Base-by-base conservation (phyloP, 2,113 vertebrate species). In the Bombycilla garrulus region DNA sequence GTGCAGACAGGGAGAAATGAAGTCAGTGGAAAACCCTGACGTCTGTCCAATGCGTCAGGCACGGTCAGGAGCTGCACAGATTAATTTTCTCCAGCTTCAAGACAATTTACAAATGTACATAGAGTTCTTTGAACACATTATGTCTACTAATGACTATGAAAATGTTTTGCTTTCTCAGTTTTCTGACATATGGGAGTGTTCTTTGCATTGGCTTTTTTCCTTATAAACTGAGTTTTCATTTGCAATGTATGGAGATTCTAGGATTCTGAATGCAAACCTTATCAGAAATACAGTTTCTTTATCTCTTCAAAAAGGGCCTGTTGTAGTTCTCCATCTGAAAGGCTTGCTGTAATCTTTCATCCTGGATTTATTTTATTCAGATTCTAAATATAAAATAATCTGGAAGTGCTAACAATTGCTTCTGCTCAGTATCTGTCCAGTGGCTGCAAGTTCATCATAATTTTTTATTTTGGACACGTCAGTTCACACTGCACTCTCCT, bases 311-410 rank as follows among this genome's bases (percentile, higher is more conserved):
- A 92, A 95, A 80, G 0, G 8, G 4, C 25, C 26, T 26, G 44
- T 31, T 48, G 29, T 36, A 72, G 53, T 33, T 20, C 18, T 92
- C 81, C 62, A 62, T 73, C 58, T 66, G 42, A 85, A 85, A 80
- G 36, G 50, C 47, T 57, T 92, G 42, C 60, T 82, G 54, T 73
- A 95, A 87, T 86, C 85, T 78, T 85, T 70, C 74, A 85, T 25
- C 42, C 79, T 54, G 77, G 78, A 81, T 88, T 95, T 94, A 86
- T 45, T 26, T 93, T 90, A 65, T 77, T 92, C 74, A 47, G 70
- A 91, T 81, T 73, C 78, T 70, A 94, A 95, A 91, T 54, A 94
- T 54, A 95, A 95, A 96, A 76, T 81, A 77, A 87, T 85, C 73
- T 90, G 70, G 33, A 79, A 76, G 87, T 31, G 33, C 20, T 86